phyloP scores from a whole-genome alignment of 2,797 vertebrate genomes.

The Knipowitschia caucasica region DNA sequence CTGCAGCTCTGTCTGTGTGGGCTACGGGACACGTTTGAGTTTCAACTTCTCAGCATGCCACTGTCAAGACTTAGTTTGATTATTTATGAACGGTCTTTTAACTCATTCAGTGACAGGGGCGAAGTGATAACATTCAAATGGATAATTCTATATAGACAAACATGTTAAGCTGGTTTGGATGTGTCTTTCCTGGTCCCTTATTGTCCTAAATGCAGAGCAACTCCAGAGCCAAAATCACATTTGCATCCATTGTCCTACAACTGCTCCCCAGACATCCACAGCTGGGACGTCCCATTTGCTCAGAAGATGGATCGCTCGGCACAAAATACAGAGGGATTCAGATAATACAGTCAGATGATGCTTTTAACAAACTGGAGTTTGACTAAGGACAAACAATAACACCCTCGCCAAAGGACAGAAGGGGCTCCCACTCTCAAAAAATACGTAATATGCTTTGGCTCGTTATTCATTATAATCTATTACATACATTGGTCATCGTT shows the following conservation, averaged over 20 bases:
- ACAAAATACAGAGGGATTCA: constrained; percentile 9
- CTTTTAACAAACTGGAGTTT: neutral
- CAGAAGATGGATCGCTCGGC: constrained; percentile 24
- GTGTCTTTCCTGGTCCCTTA: constrained; percentile 17
- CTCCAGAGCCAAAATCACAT: constrained; percentile 6
- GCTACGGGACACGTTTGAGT: neutral
- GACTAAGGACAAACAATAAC: neutral
- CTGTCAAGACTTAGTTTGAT: no score
- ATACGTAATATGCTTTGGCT: no score
- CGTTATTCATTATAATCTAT: no score
- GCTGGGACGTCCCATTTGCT: constrained; percentile 11
- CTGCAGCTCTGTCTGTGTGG: constrained; percentile 5
- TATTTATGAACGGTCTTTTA: no score
- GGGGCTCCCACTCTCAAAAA: neutral
- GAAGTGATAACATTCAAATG: no score
- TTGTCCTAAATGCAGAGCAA: constrained; percentile 24
- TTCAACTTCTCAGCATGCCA: no score
- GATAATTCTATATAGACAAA: no score
- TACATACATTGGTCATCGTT: no score
- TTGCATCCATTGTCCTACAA: constrained; percentile 15
- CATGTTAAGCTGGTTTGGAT: constrained; percentile 16
- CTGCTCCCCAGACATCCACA: constrained; percentile 16
- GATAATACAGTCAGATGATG: neutral
- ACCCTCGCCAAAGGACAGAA: neutral
- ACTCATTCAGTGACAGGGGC: no score